phyloP scores from a whole-genome alignment of 2,113 vertebrate species.

The Pangasianodon hypophthalmus region DNA sequence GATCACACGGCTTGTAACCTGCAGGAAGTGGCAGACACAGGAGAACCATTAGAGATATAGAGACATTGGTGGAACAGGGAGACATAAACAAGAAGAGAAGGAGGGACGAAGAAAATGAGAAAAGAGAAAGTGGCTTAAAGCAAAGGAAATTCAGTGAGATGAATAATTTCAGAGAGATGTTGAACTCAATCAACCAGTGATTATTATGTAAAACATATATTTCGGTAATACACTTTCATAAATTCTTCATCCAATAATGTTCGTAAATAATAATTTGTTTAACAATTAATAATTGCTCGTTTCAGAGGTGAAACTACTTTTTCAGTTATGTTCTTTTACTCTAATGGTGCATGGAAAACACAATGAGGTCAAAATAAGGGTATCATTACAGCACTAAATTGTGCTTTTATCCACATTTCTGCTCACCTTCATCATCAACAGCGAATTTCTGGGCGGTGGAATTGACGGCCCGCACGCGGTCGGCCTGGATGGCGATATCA shows the following conservation, averaged over 20 bases:
- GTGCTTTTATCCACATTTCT: background rate
- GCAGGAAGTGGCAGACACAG: slow-evolving; percentile 10
- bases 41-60: background rate
- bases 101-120: background rate
- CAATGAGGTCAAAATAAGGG: background rate
- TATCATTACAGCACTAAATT: background rate
- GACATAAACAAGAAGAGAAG: background rate
- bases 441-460: slow-evolving; percentile 87
- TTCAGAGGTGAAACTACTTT: background rate
- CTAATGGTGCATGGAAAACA: background rate
- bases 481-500: slow-evolving; percentile 91
- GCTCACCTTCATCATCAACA: slow-evolving; percentile 80
- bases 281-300: background rate
- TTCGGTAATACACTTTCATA: background rate
- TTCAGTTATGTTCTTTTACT: background rate
- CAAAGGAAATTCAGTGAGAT: background rate
- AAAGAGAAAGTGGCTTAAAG: background rate
- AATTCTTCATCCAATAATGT: background rate
- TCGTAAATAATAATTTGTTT: background rate
- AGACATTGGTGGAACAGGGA: background rate
- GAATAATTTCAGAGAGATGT: background rate
- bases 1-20: slow-evolving; percentile 97
- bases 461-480: slow-evolving; percentile 87
- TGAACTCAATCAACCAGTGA: background rate
- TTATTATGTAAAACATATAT: background rate